Conservation (phyloP, 2,113 vertebrate genomes). For the Sigmodon hispidus region DNA sequence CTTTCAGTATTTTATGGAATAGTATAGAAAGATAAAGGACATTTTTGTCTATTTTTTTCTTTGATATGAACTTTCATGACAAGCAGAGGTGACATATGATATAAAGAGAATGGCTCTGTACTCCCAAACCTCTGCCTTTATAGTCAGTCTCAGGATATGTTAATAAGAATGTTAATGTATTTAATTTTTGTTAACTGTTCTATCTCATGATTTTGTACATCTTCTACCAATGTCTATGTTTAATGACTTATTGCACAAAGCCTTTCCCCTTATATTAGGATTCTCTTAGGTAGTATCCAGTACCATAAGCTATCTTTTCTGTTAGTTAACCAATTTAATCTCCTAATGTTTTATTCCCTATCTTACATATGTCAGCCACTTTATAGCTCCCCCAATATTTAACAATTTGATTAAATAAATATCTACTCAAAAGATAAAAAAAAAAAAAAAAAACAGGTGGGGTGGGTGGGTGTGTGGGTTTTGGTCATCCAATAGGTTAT, state of each 20-base stretch:
- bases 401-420: constrained; percentile 69
- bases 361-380: constrained; percentile 47
- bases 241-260: not conserved
- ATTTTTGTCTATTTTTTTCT: not conserved
- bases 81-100: not conserved
- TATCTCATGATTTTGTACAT: not conserved
- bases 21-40: not conserved
- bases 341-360: not conserved
- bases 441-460: too few species aligned
- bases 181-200: not conserved
- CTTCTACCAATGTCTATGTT: not conserved
- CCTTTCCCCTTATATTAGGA: not conserved
- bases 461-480: too few species aligned
- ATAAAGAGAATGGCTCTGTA: not conserved
- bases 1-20: not conserved
- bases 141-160: not conserved
- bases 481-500: too few species aligned
- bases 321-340: constrained; percentile 42
- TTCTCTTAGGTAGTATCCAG: not conserved
- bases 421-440: constrained; percentile 59
- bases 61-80: not conserved
- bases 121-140: not conserved
- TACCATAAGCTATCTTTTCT: not conserved
- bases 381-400: constrained; percentile 63
- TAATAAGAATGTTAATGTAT: not conserved